Base-by-base conservation (phyloP, 2,888 invertebrate species). In the Nebria salina region DNA sequence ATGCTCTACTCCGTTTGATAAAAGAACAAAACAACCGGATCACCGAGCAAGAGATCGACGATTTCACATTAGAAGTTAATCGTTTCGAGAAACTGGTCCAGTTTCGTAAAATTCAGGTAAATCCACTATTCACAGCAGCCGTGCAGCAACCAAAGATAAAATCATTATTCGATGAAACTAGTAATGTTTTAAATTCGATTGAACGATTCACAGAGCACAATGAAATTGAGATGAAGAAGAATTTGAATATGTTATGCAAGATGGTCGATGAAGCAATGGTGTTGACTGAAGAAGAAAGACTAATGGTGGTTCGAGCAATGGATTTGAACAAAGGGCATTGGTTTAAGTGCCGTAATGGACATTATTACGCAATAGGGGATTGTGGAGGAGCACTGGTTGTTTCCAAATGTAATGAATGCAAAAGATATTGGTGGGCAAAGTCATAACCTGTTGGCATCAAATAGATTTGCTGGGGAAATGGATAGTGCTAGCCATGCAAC, bases 301-400 rank as follows among this genome's bases (percentile, higher is more conserved):
- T 86, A 20, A 86, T 91, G 87, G 91, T 94, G 73, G 89, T 93
- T 0, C 84, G 86, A 84, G 93, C 93, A 0, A 90, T 94, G 83
- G 91, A 90, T 0, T 54, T 92, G 34, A 87, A 86, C 73, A 88
- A 89, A 74, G 94, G 94, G 0, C 92, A 92, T 84, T 95, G 95
- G 94, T 94, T 89, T 87, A 93, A 92, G 86, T 95, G 95, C 87
- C 92, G 92, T 0, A 93, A 94, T 84, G 94, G 93, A 0, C 94
- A 94, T 86, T 86, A 89, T 54, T 94, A 94, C 86, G 91, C 90
- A 43, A 94, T 94, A 82, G 91, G 90, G 0, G 92, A 93, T 2
- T 94, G 94, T 85, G 94, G 94, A 3, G 93, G 93, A 7, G 93
- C 94, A 0, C 92, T 89, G 89, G 83, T 89, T 85, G 84, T 85